Conservation (phyloP, 2,113 vertebrate species). For the Rynchops niger region DNA sequence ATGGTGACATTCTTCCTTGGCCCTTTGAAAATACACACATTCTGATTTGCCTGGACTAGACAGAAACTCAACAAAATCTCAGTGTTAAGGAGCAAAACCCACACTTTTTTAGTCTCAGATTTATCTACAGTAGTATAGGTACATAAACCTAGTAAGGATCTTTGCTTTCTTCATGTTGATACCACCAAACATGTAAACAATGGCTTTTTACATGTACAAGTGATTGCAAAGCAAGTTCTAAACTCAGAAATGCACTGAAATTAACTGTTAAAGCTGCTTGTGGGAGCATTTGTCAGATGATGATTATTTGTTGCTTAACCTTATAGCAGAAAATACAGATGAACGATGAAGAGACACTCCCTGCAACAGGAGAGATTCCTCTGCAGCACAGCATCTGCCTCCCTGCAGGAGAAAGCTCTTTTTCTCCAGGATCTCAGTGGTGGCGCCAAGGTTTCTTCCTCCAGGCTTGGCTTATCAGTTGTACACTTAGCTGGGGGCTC, state of each 20-base stretch:
- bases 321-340: neutral
- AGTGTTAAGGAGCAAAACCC: neutral
- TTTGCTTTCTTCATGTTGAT: neutral
- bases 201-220: neutral
- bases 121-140: neutral
- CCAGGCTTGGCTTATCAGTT: neutral
- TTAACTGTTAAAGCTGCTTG: neutral
- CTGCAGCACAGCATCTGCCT: neutral
- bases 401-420: neutral
- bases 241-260: neutral
- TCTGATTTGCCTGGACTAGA: neutral
- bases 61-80: neutral
- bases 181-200: neutral
- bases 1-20: neutral
- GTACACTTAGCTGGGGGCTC: neutral
- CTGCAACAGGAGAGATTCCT: fast-evolving
- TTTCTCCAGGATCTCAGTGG: neutral
- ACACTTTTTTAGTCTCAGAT: neutral
- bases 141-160: neutral
- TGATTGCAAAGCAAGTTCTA: neutral
- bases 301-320: neutral
- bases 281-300: neutral
- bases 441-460: neutral
- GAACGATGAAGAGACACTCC: neutral
- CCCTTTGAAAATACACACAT: neutral